phyloP scores from a whole-genome alignment of 2,797 vertebrate genomes.

The Austrolebias charrua region DNA sequence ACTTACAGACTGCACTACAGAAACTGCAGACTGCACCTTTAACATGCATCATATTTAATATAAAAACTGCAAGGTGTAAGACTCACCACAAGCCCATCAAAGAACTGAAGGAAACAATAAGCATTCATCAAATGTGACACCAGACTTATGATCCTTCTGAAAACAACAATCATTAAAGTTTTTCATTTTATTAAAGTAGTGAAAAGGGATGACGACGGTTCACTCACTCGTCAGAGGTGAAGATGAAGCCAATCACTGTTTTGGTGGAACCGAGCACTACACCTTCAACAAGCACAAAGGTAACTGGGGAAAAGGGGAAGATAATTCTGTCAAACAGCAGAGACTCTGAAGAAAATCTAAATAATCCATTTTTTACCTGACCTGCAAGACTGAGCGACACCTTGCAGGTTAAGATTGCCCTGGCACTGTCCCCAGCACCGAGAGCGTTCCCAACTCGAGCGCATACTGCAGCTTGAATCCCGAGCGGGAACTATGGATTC shows the following conservation, averaged over 20 bases:
- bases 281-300: constrained; percentile 71
- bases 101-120: constrained; percentile 85
- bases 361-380: constrained; percentile 47
- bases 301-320: constrained; percentile 47
- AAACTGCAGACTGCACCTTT: too few relatives aligned
- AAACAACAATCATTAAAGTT: constrained; percentile 10
- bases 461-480: constrained; percentile 84
- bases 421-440: constrained; percentile 84
- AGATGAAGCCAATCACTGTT: constrained; percentile 82
- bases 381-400: constrained; percentile 77
- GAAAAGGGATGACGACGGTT: background rate
- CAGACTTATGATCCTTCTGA: constrained; percentile 82
- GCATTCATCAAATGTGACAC: constrained; percentile 81
- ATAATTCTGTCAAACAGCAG: background rate
- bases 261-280: constrained; percentile 69
- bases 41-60: background rate
- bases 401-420: constrained; percentile 83
- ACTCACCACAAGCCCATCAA: constrained; percentile 83
- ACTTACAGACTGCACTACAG: too few relatives aligned
- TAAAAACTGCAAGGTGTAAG: background rate
- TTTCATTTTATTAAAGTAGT: background rate
- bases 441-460: constrained; percentile 90
- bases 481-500: constrained; percentile 82
- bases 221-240: constrained; percentile 86
- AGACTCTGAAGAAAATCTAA: background rate